A percentile compares a stretch with the other conserved stretches of the same genome.
These are phyloP conservation scores for Sipha maydis DNA, from an alignment of 2,888 invertebrate species.

Conservation along the genomic window DNA sequence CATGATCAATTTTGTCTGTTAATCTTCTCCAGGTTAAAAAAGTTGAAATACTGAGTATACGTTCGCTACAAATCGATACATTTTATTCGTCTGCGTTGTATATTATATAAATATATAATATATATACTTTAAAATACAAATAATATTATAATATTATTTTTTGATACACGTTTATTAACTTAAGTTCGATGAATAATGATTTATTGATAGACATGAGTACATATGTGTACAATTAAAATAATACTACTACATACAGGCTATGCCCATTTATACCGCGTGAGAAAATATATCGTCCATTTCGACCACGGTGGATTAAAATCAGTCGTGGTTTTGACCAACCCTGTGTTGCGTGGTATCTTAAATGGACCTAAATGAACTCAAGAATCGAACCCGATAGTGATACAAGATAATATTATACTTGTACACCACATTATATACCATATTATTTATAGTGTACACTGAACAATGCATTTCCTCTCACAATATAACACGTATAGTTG, in stretches of 20 bases:
- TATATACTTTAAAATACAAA: neutral
- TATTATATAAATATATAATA: no score
- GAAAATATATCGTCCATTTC: neutral
- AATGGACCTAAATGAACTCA: neutral
- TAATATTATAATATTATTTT: neutral
- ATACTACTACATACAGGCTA: neutral
- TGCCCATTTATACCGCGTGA: neutral
- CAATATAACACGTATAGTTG: neutral
- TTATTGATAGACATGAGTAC: neutral
- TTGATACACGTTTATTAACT: neutral
- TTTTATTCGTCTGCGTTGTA: neutral
- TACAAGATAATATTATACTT: neutral
- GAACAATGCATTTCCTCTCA: neutral
- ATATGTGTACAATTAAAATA: neutral
- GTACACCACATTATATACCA: neutral
- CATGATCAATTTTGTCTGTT: neutral
- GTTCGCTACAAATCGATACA: neutral
- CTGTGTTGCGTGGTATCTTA: neutral
- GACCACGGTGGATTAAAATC: no score
- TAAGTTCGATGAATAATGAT: neutral
- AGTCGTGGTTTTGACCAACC: neutral
- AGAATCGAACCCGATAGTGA: neutral
- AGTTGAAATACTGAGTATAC: neutral
- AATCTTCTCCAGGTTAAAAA: neutral
- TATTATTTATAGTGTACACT: neutral